Evolutionary conservation across 2,113 vertebrate species (phyloP).

Genomic region (Ranitomeya imitator): DNA sequence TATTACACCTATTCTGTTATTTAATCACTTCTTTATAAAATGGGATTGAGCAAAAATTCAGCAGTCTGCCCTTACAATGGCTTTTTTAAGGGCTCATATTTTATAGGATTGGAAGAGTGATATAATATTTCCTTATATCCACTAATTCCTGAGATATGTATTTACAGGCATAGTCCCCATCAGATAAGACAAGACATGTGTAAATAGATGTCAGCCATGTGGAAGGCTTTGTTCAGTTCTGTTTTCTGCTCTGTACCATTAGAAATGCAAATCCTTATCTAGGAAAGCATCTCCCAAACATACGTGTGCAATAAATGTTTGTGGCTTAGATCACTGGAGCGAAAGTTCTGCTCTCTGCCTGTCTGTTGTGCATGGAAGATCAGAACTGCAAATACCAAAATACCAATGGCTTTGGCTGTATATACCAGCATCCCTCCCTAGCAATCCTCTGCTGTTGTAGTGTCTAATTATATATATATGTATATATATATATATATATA

Average conservation of each 20-base stretch:
- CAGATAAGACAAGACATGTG: conserved; percentile 29
- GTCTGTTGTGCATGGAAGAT: conserved; percentile 50
- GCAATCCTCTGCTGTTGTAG: background rate
- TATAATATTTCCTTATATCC: background rate
- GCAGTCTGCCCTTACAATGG: background rate
- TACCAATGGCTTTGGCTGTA: background rate
- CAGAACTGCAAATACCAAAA: conserved; percentile 12
- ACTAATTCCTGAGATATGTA: background rate
- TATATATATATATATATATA: background rate
- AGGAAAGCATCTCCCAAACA: conserved; percentile 36
- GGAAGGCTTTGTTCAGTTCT: conserved; percentile 38
- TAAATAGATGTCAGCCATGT: conserved; percentile 28
- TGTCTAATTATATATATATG: background rate
- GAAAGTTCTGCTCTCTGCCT: conserved; percentile 42
- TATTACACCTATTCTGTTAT: background rate
- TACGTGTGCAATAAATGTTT: conserved; percentile 41
- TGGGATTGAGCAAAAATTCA: background rate
- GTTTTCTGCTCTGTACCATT: background rate
- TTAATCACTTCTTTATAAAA: background rate
- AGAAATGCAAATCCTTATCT: conserved; percentile 45
- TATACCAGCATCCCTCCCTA: background rate
- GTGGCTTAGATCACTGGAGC: conserved; percentile 50
- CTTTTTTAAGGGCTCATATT: background rate
- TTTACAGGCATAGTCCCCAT: background rate
- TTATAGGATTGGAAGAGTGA: background rate